Percentiles rank a stretch among this genome's conserved stretches.
These are phyloP conservation scores for Zonotrichia leucophrys DNA, from an alignment of 2,113 vertebrate genomes.

Conservation along the genomic window DNA sequence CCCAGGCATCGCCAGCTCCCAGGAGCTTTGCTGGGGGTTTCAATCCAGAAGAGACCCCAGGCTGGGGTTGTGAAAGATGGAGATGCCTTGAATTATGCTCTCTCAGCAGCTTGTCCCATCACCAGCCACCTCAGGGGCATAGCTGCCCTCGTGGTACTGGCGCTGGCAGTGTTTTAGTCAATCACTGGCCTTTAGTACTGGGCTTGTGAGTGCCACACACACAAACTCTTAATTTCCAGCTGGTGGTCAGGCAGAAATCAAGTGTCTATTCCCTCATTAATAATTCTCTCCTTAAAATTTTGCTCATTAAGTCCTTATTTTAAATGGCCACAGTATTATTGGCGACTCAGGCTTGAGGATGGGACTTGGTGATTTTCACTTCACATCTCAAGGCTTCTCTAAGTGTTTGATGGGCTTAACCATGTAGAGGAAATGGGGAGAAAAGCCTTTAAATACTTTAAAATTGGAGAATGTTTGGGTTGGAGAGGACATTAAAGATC, in stretches of 20 bases:
- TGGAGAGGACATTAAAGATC: not conserved
- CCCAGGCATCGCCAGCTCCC: fast-evolving
- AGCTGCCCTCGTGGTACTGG: fast-evolving
- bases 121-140: not conserved
- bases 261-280: not conserved
- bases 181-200: not conserved
- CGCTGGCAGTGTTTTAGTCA: not conserved
- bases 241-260: not conserved
- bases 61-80: not conserved
- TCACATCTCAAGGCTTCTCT: not conserved
- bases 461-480: not conserved
- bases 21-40: not conserved
- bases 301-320: not conserved
- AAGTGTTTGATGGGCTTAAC: not conserved
- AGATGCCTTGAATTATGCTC: not conserved
- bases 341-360: not conserved
- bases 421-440: not conserved
- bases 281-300: not conserved
- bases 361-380: not conserved
- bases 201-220: not conserved
- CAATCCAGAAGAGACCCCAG: fast-evolving
- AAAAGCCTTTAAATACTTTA: not conserved
- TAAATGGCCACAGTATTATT: not conserved
- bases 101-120: not conserved
- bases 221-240: not conserved